A percentile compares a stretch with the other conserved stretches of the same genome.
Evolutionary conservation across 2,113 vertebrate species (phyloP).

Genomic region (Nanger granti): DNA sequence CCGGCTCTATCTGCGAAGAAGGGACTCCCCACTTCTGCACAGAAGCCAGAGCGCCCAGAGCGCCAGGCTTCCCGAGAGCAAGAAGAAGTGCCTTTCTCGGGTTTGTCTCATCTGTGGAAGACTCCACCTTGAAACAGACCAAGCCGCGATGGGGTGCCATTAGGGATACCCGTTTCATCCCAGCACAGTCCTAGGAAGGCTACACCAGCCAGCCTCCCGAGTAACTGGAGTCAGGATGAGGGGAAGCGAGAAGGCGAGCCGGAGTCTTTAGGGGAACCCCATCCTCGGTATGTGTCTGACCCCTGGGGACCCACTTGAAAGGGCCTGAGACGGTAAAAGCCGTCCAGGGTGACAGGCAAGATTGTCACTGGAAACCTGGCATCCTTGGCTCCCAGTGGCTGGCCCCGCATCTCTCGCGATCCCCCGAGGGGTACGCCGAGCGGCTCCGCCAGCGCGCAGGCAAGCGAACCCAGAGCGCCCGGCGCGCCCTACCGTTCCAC

Average conservation of each 20-base stretch:
- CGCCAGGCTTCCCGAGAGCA: accelerated
- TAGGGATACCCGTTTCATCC: neutral
- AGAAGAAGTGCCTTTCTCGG: neutral
- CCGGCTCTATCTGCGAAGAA: neutral
- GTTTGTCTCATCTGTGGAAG: neutral
- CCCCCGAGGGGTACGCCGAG: accelerated
- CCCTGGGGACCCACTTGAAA: neutral
- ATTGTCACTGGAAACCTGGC: neutral
- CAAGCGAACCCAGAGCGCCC: neutral
- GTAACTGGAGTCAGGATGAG: neutral
- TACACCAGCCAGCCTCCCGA: neutral
- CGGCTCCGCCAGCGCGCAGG: neutral
- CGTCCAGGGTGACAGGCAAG: neutral
- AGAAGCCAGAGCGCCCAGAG: neutral
- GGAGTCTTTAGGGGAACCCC: neutral
- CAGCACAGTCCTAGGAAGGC: neutral
- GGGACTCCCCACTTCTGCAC: neutral
- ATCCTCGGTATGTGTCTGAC: neutral
- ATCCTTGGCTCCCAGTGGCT: neutral
- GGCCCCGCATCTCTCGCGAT: neutral
- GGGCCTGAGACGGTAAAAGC: neutral
- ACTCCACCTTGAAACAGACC: neutral
- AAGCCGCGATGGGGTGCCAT: neutral
- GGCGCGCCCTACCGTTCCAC: neutral
- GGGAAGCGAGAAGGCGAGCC: neutral